Conservation (phyloP, 2,797 vertebrate species). For the Aeoliscus strigatus region DNA sequence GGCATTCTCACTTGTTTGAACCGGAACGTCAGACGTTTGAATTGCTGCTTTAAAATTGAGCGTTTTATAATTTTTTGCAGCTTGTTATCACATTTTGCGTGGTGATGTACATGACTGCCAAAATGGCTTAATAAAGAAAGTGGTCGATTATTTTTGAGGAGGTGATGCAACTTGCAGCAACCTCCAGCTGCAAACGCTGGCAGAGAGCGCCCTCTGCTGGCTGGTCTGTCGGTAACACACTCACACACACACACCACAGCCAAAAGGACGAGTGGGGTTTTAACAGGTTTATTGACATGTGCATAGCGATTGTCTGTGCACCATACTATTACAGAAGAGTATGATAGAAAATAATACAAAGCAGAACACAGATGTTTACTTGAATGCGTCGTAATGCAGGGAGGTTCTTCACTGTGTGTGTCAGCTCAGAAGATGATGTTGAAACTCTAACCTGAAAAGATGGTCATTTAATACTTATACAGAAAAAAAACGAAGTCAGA, state of each 20-base stretch:
- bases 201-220: conserved; percentile 54
- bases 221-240: too few relatives aligned
- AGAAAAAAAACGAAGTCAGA: conserved; percentile 8
- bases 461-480: conserved; percentile 11
- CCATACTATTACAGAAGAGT: conserved; percentile 68
- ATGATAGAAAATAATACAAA: conserved; percentile 66
- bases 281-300: conserved; percentile 75
- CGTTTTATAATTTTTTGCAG: conserved; percentile 30
- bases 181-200: conserved; percentile 10
- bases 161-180: conserved; percentile 66
- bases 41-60: conserved; percentile 31
- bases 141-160: conserved; percentile 51
- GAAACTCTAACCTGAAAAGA: conserved; percentile 33
- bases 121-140: conserved; percentile 48
- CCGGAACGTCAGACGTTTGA: conserved; percentile 20
- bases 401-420: conserved; percentile 51
- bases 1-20: conserved; percentile 22
- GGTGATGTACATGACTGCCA: conserved; percentile 45
- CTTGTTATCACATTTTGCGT: conserved; percentile 49
- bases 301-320: conserved; percentile 79
- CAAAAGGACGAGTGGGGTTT: conserved; percentile 21
- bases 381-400: conserved; percentile 55
- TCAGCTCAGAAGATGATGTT: too few relatives aligned
- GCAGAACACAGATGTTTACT: conserved; percentile 48
- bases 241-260: neutral